A percentile compares a stretch with the other conserved stretches of the same genome.
These are phyloP conservation scores for Tenrec ecaudatus DNA, from an alignment of 2,113 vertebrate genomes.

Conservation along the genomic window DNA sequence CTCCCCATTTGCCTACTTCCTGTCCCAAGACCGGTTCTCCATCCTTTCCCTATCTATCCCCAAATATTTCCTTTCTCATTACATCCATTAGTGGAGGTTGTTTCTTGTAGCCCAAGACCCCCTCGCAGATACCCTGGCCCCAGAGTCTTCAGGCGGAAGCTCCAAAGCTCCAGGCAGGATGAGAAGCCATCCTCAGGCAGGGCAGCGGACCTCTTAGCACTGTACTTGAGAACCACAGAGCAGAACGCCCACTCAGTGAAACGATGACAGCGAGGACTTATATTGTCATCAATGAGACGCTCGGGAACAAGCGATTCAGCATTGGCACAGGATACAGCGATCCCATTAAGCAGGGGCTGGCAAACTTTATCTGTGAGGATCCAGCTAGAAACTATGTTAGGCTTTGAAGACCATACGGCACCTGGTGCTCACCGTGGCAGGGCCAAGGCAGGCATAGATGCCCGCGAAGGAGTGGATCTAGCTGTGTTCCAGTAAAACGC, in stretches of 20 bases:
- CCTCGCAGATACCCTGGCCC: background rate
- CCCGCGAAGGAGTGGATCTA: background rate
- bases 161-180: background rate
- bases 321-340: background rate
- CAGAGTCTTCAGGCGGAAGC: constrained; percentile 27
- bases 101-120: background rate
- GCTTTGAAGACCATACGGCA: background rate
- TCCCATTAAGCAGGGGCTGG: background rate
- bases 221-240: background rate
- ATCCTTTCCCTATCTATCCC: background rate
- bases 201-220: background rate
- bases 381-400: background rate
- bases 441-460: background rate
- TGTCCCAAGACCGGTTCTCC: background rate
- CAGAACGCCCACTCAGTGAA: background rate
- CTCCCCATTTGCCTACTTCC: background rate
- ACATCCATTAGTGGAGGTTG: background rate
- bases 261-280: background rate
- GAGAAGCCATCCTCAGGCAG: background rate
- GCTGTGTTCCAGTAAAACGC: constrained; percentile 41
- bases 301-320: background rate
- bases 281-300: background rate
- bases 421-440: background rate
- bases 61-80: background rate
- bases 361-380: background rate